These are phyloP conservation scores for Drosophila bifasciata DNA, from an alignment of 1,140 invertebrate genomes.

Conservation along the genomic window DNA sequence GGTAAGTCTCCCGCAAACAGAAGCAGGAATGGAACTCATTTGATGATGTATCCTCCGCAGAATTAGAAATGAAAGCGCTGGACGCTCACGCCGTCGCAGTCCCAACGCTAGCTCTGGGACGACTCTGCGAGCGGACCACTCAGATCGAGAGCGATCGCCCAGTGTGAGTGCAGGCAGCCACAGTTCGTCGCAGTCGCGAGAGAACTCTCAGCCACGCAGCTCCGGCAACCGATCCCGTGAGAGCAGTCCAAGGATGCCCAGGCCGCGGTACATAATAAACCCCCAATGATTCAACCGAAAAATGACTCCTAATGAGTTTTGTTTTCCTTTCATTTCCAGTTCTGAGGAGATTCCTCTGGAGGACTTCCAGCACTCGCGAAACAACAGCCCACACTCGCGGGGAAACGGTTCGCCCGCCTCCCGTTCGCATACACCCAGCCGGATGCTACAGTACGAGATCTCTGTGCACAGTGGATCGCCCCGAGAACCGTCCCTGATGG, in stretches of 20 bases:
- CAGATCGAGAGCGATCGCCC: constrained; percentile 65
- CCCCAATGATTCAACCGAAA: neutral
- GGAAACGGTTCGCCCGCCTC: constrained; percentile 66
- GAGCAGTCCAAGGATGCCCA: constrained; percentile 89
- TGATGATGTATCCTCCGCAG: constrained; percentile 27
- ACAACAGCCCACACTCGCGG: constrained; percentile 77
- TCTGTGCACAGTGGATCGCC: constrained; percentile 83
- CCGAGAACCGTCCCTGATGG: constrained; percentile 47
- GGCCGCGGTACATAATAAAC: constrained; percentile 85
- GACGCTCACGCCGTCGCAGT: constrained; percentile 74
- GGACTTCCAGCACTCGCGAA: constrained; percentile 86
- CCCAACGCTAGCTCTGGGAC: constrained; percentile 59
- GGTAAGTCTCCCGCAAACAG: constrained; percentile 45
- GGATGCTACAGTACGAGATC: constrained; percentile 83
- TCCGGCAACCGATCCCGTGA: constrained; percentile 87
- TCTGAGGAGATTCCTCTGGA: constrained; percentile 94
- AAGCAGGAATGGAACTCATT: neutral
- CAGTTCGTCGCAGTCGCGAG: constrained; percentile 72
- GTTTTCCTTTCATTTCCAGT: constrained; percentile 84
- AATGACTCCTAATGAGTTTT: neutral
- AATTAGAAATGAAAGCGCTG: constrained; percentile 79
- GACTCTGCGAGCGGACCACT: constrained; percentile 34
- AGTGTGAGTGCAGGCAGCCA: constrained; percentile 67
- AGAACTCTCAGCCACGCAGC: constrained; percentile 68
- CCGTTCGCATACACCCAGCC: constrained; percentile 75